Evolutionary conservation across 2,888 invertebrate species (phyloP).

Genomic region (Lasius platythorax): DNA sequence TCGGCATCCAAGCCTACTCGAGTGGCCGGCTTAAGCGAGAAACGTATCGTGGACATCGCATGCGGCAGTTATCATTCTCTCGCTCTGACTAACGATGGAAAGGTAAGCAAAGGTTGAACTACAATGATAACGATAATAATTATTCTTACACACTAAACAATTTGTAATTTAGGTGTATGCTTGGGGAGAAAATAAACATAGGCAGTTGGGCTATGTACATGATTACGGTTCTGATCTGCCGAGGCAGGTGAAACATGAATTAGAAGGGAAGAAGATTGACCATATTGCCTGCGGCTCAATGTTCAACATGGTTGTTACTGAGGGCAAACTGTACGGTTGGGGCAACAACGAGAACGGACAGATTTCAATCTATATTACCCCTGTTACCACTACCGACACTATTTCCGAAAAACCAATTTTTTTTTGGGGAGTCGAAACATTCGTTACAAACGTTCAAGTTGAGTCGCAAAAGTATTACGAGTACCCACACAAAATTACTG

Average conservation of each 20-base stretch:
- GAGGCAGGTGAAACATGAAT: background rate
- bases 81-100: background rate
- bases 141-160: background rate
- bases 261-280: background rate
- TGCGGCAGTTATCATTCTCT: background rate
- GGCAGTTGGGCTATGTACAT: background rate
- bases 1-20: background rate
- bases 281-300: background rate
- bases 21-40: background rate
- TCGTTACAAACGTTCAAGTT: no score
- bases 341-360: no score
- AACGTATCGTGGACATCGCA: background rate
- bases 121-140: background rate
- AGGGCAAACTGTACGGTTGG: background rate
- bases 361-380: no score
- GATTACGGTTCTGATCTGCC: no score
- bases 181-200: background rate
- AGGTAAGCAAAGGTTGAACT: background rate
- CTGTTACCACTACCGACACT: no score
- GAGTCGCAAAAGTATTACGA: no score
- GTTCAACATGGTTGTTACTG: background rate
- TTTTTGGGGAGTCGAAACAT: no score
- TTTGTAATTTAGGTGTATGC: background rate
- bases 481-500: background rate
- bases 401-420: no score